Base-by-base conservation (phyloP, 2,113 vertebrate genomes). In the Lethenteron reissneri region DNA sequence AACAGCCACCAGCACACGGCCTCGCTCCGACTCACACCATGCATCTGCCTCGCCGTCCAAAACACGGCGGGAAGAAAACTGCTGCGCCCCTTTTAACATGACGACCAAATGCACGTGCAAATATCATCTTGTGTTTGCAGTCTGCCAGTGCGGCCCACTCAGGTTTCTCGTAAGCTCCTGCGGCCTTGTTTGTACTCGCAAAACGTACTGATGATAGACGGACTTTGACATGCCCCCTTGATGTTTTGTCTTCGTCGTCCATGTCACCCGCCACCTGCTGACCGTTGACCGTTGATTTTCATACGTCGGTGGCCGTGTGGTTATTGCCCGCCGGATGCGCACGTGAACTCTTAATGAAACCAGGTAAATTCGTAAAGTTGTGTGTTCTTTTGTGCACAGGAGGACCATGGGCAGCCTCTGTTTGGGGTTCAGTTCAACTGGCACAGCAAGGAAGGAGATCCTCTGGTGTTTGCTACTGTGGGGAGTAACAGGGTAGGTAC, bases 371-470 rank as follows among this genome's bases (percentile, higher is more conserved):
- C 57, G n/a, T 74, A 68, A 73, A 71, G 71, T 77, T 76, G 17
- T 71, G 62, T 75, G 5, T 71, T 72, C 79, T 79, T 75, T 14
- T 17, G 14, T 73, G 70, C 78, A 3, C 77, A 99, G 94, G 94
- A 99, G 80, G 92, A 97, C 78, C 94, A 99, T 73, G 86, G 87
- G 8, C 92, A 97, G 78, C 94, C 92, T 21, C 79, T 99, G 75
- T 97, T 99, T 79, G 94, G 92, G 70, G 94, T 99, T 71, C 94
- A 99, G 75, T 99, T 99, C 77, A 99, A 99, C 78, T 99, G 94
- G 94, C 89, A 99, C 79, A 99, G 91, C 78, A 97, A 95, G 79
- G 92, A 97, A 81, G 94, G 94, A 11, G 94, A 99, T 79, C 92
- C 94, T 1, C 81, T 97, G 59, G 94, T 99, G 75, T 99, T 99